phyloP scores from a whole-genome alignment of 2,113 vertebrate genomes.

The Otus sunia region DNA sequence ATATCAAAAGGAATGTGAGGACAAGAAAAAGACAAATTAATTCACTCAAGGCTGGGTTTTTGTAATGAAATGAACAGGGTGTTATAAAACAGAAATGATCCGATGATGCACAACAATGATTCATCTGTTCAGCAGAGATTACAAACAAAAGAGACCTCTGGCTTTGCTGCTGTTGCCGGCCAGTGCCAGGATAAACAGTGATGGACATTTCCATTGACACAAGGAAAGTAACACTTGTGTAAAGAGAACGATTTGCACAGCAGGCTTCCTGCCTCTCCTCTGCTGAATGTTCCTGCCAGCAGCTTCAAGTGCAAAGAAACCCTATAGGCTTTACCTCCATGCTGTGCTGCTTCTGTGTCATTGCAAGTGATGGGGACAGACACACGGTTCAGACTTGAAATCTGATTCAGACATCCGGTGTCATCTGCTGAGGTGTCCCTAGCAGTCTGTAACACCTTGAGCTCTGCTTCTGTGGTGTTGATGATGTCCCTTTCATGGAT shows the following conservation, averaged over 20 bases:
- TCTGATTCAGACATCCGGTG: neutral
- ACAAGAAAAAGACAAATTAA: neutral
- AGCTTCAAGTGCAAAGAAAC: neutral
- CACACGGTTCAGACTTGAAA: neutral
- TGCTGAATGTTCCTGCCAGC: neutral
- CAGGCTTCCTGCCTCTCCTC: neutral
- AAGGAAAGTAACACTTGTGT: neutral
- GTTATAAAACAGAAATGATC: slow-evolving; percentile 23
- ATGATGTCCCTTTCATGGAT: neutral
- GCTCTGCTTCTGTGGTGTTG: neutral
- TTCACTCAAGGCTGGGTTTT: neutral
- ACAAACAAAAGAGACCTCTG: slow-evolving; percentile 43
- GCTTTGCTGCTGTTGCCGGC: neutral
- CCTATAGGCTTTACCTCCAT: rapidly evolving
- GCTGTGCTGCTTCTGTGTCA: neutral
- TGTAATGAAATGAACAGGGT: neutral
- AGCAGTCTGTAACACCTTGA: neutral
- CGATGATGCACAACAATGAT: neutral
- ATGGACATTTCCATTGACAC: neutral
- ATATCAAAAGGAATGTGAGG: neutral
- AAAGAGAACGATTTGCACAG: neutral
- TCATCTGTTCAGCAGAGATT: slow-evolving; percentile 19
- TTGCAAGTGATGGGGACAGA: neutral
- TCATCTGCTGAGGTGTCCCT: neutral
- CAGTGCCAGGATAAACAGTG: neutral